Evolutionary conservation across 1,140 invertebrate species (phyloP), one percentile per base, ranked within the genome.

Genomic region (Laodelphax striatellus): DNA sequence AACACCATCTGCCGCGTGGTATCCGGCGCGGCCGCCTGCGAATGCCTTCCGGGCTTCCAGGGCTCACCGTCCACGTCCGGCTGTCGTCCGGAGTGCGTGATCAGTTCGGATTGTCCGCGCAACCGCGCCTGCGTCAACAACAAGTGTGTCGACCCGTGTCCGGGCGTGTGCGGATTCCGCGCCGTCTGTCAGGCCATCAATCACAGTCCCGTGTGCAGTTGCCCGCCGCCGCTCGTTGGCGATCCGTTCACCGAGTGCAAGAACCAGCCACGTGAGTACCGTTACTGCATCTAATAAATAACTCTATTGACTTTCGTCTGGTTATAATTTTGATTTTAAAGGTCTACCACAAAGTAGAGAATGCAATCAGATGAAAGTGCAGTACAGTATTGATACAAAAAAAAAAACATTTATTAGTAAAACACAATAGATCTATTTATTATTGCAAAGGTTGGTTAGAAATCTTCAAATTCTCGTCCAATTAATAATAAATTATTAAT

Each of bases 191-290:
- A 82, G 56, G 82, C 84, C 0, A 81, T 87, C 65, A 88, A 88
- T 69, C 90, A 92, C 67, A 86, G 85, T 64, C 86, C 88, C 2
- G 80, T 90, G 4, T 92, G 89, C 67, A 84, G 80, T 13, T 92
- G 90, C 69, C 82, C 85, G 41, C 70, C 78, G 54, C 77, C 81
- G 0, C 76, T 81, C 19, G 77, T 82, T 22, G 88, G 88, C 52
- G 86, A 90, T 82, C 87, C 89, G 41, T 90, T 89, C 71, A 72
- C 79, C 1, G 78, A 82, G 65, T 89, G 87, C 65, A 78, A 72
- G 70, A 74, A 76, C 65, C 75, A 73, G 69, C 70, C 73, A 67
- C 71, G 75, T 76, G 68, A 66, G 60, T 64, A 13, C 28, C 8
- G 38, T n/a, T n/a, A n/a, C n/a, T n/a, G n/a, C n/a, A n/a, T n/a